Conservation (phyloP, 1,140 invertebrate species). For the Delia radicum region DNA sequence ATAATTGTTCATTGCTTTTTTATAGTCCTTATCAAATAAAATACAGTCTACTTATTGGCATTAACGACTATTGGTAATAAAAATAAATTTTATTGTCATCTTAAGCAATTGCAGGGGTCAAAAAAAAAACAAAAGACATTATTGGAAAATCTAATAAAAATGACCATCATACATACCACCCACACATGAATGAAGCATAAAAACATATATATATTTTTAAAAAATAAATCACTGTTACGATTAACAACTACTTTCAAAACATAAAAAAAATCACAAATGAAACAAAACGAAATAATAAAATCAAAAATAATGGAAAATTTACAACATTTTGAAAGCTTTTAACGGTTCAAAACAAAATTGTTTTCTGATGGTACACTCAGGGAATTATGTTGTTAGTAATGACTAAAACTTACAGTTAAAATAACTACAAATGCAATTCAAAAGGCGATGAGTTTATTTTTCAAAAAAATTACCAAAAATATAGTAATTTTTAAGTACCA, state of each 20-base stretch:
- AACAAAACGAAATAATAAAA: not conserved
- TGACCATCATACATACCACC: constrained; percentile 2
- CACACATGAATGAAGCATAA: not conserved
- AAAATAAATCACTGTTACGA: constrained; percentile 14
- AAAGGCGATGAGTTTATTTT: no score
- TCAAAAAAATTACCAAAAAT: no score
- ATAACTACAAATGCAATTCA: no score
- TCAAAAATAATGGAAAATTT: constrained; percentile 1
- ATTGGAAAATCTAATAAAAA: not conserved
- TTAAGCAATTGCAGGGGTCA: constrained; percentile 2
- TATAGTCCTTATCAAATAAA: not conserved
- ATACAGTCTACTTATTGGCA: not conserved
- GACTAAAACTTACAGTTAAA: no score
- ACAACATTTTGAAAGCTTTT: constrained; percentile 12
- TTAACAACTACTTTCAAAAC: constrained; percentile 17
- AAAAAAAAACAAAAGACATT: not conserved
- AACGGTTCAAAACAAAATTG: not conserved
- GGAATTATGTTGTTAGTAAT: no score
- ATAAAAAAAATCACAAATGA: not conserved
- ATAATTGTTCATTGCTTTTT: not conserved
- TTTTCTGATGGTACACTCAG: no score
- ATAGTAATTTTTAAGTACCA: no score
- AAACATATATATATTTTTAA: not conserved
- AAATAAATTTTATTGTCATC: constrained; percentile 21
- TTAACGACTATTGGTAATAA: constrained; percentile 16